Evolutionary conservation across 2,888 invertebrate species (phyloP).

Genomic region (Rutpela maculata): DNA sequence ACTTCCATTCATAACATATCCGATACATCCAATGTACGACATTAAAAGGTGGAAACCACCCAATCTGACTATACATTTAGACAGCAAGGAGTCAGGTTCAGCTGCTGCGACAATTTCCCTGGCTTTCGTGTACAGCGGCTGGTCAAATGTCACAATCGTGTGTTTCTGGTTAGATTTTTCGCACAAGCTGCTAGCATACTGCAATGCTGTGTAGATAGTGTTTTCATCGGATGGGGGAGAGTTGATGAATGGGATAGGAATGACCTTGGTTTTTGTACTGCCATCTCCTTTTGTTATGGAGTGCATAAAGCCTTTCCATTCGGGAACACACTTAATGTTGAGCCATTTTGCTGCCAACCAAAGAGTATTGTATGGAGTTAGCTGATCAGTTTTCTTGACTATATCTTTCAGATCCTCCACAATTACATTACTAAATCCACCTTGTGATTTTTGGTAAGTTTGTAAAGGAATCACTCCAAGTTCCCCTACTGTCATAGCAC

Average conservation of each 20-base stretch:
- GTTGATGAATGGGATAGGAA: conserved; percentile 39
- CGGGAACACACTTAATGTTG: conserved; percentile 28
- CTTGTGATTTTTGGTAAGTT: conserved; percentile 23
- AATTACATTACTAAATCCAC: conserved; percentile 17
- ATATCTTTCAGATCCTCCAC: conserved; percentile 25
- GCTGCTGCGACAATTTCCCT: conserved; percentile 25
- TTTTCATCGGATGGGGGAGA: conserved; percentile 36
- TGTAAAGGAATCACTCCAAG: conserved; percentile 26
- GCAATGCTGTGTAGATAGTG: conserved; percentile 43
- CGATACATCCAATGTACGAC: conserved; percentile 33
- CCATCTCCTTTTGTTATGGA: conserved; percentile 29
- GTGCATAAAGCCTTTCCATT: conserved; percentile 37
- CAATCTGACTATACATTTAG: conserved; percentile 29
- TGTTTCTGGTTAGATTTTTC: conserved; percentile 39
- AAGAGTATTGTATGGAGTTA: conserved; percentile 24
- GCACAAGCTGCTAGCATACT: conserved; percentile 39
- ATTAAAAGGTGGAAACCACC: conserved; percentile 30
- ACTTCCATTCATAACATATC: conserved; percentile 28
- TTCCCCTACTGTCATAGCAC: conserved; percentile 20
- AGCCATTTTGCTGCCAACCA: conserved; percentile 29
- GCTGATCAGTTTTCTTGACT: conserved; percentile 31
- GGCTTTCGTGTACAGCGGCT: conserved; percentile 34
- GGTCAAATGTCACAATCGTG: conserved; percentile 37
- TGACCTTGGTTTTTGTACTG: conserved; percentile 29
- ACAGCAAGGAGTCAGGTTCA: conserved; percentile 32